Conservation (phyloP, 2,797 vertebrate genomes). For the Triplophysa bombifrons region DNA sequence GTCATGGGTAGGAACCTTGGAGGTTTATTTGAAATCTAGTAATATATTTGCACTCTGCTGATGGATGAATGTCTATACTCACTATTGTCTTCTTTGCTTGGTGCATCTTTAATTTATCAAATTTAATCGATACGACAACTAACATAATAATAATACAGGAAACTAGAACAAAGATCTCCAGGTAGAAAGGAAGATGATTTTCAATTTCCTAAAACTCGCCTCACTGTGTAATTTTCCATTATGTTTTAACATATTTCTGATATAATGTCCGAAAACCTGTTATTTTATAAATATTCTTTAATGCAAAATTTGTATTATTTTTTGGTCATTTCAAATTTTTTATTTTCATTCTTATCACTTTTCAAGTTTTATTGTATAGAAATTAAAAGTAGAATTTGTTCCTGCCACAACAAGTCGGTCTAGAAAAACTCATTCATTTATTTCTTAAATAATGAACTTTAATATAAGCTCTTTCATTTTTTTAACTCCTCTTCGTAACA, state of each 20-base stretch:
- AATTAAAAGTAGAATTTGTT: not conserved
- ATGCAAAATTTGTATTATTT: not conserved
- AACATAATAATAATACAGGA: not conserved
- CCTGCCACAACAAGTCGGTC: not conserved
- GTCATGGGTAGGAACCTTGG: not conserved
- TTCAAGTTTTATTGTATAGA: not conserved
- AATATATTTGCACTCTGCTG: not conserved
- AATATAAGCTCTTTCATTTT: not conserved
- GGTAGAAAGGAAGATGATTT: not conserved
- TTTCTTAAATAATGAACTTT: not conserved
- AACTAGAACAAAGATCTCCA: not conserved
- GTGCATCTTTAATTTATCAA: not conserved
- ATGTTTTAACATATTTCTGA: too few species aligned
- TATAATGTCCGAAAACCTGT: too few species aligned
- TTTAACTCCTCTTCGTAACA: not conserved
- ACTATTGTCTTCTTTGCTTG: not conserved
- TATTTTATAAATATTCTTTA: not conserved
- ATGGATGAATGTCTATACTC: not conserved
- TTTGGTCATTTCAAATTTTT: not conserved
- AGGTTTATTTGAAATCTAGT: not conserved
- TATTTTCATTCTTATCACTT: too few species aligned
- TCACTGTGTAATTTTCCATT: too few species aligned
- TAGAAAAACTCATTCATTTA: not conserved
- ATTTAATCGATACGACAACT: not conserved
- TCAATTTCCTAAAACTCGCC: not conserved